Evolutionary conservation across 1,140 invertebrate species (phyloP).

Genomic region (Platyscapa corneri): DNA sequence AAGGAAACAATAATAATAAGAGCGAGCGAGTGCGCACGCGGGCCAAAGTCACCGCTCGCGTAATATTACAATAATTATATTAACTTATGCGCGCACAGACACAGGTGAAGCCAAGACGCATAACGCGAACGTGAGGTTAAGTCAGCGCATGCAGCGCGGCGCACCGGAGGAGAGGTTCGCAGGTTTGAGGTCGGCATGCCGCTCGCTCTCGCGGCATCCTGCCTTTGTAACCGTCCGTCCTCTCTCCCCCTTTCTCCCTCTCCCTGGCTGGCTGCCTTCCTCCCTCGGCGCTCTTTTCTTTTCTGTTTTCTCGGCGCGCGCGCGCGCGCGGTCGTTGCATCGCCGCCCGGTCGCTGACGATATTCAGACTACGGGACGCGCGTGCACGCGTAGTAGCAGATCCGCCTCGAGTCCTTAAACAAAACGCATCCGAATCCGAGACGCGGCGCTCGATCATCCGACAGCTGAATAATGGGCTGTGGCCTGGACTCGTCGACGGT

Average conservation of each 20-base stretch:
- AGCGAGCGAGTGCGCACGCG: constrained; percentile 20
- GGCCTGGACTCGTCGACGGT: neutral
- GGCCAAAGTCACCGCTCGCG: constrained; percentile 7
- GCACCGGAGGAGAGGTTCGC: constrained; percentile 33
- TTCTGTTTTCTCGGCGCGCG: constrained; percentile 26
- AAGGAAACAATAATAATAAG: constrained; percentile 35
- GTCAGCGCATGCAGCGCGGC: constrained; percentile 11
- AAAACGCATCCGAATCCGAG: neutral
- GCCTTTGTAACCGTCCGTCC: constrained; percentile 61
- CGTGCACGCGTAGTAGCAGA: neutral
- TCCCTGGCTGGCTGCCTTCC: constrained; percentile 27
- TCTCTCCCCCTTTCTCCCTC: constrained; percentile 42
- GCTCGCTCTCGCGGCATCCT: constrained; percentile 57
- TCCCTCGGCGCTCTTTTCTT: constrained; percentile 35
- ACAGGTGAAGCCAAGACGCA: constrained; percentile 21
- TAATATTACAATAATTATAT: constrained; percentile 24
- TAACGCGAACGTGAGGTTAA: constrained; percentile 36
- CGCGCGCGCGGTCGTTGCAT: constrained; percentile 41
- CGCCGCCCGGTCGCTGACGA: neutral
- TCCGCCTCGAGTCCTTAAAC: neutral
- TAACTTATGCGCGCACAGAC: neutral
- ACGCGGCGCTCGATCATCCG: neutral
- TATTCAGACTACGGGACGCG: constrained; percentile 31
- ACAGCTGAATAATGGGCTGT: neutral
- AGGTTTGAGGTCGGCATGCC: constrained; percentile 59